phyloP scores from a whole-genome alignment of 2,113 vertebrate genomes.

The Holacanthus passer region DNA sequence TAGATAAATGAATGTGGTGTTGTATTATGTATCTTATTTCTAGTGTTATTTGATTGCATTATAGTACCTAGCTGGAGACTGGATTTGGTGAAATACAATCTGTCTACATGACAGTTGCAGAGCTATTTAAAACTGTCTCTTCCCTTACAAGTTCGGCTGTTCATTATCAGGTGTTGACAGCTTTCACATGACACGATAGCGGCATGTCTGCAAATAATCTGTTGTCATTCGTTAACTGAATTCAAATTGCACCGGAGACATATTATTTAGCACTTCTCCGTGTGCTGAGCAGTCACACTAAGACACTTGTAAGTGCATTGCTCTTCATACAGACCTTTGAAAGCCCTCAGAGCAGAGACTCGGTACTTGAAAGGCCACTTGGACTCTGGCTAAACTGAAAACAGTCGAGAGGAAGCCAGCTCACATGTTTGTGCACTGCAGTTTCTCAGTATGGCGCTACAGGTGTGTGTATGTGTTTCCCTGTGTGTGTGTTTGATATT shows the following conservation, averaged over 20 bases:
- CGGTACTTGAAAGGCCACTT: conserved; percentile 57
- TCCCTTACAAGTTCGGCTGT: neutral
- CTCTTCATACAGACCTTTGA: conserved; percentile 52
- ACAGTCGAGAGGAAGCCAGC: conserved; percentile 37
- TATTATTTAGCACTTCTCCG: neutral
- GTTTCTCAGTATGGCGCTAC: conserved; percentile 18
- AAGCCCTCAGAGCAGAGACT: conserved; percentile 45
- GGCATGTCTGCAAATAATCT: conserved; percentile 7
- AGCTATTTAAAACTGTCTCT: neutral
- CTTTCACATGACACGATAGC: neutral
- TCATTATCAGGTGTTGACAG: conserved; percentile 6
- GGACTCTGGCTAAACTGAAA: conserved; percentile 45
- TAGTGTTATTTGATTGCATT: neutral
- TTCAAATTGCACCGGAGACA: neutral
- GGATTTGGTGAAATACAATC: neutral
- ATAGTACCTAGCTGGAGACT: neutral
- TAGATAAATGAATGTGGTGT: neutral
- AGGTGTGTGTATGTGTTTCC: conserved; percentile 14
- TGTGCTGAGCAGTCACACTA: conserved; percentile 7
- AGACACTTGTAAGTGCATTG: conserved; percentile 7
- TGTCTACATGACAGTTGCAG: neutral
- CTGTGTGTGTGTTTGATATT: conserved; percentile 51
- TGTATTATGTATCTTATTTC: neutral
- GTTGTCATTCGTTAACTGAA: neutral
- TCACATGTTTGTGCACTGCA: conserved; percentile 49